These are phyloP conservation scores for Spinus olivaceus DNA, from an alignment of 2,797 vertebrate genomes.

Conservation along the genomic window DNA sequence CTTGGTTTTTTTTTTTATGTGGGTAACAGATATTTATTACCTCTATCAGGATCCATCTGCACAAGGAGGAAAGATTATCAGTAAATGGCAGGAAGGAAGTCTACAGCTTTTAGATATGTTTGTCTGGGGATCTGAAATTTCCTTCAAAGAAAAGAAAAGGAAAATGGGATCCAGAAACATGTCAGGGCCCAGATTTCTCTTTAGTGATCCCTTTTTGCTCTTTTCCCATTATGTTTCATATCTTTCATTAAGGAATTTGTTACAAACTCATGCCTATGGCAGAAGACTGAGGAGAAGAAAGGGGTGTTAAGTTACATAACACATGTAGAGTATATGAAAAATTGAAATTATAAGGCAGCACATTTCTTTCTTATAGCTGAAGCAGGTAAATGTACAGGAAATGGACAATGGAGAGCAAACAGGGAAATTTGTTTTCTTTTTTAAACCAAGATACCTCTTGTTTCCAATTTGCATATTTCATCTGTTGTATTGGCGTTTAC, in stretches of 20 bases:
- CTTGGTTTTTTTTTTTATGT: background rate
- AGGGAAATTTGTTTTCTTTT: background rate
- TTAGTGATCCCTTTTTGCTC: background rate
- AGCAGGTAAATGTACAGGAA: background rate
- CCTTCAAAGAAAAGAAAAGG: background rate
- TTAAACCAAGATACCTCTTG: rapidly evolving
- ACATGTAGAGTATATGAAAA: background rate
- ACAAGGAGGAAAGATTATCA: background rate
- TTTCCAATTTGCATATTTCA: background rate
- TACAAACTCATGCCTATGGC: background rate
- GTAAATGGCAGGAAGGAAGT: background rate
- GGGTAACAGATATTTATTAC: background rate
- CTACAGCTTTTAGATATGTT: background rate
- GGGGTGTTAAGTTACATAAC: background rate
- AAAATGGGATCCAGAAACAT: background rate
- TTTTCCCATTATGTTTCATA: background rate
- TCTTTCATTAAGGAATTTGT: background rate
- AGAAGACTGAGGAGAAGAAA: background rate
- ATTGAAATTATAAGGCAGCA: background rate
- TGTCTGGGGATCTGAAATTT: background rate
- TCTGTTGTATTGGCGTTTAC: background rate
- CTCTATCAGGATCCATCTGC: background rate
- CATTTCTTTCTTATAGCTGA: background rate
- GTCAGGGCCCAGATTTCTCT: background rate
- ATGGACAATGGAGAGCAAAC: background rate